Base-by-base conservation (phyloP, 1,140 invertebrate genomes). In the Halesus radiatus region DNA sequence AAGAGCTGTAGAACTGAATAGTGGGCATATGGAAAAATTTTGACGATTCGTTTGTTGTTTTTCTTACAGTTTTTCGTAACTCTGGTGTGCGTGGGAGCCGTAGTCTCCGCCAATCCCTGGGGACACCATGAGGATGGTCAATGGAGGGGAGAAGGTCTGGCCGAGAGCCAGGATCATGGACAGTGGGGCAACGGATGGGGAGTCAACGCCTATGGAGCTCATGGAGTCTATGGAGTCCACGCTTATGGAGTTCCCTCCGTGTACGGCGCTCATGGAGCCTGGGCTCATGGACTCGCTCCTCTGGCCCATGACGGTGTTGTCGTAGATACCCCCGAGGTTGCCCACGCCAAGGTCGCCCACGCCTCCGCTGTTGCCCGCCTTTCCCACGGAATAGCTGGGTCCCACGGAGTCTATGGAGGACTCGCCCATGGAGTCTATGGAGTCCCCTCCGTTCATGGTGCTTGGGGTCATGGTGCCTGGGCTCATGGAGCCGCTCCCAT, bases 251-350 rank as follows among this genome's bases (percentile, higher is more conserved):
- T 76, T 20, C 56, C 78, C 32, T 73, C 81, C 32, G 78, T 70
- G 26, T 54, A 80, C 32, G 74, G 5, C 13, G 87, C 54, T n/a
- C 15, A 74, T 88, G 70, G 68, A n/a, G 15, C n/a, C 13, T 52
- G n/a, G 82, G 91, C 90, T 56, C 88, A 90, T 85, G 70, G 80
- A 16, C 29, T 73, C 29, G 22, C 37, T 26, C 13, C n/a, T 22
- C 78, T 74, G 18, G 70, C 72, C 0, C 75, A 76, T 53, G 81
- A 79, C 22, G 81, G 81, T 64, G 72, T 70, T 85, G 89, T 89
- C 85, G 86, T 89, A 79, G 89, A 90, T 85, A 90, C 89, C 22
- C 88, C 89, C 76, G 88, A 89, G 81, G 89, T 89, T 72, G 89
- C 89, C 18, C 88, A 89, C 77, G 89, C 88, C n/a, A 87, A 88